Base-by-base conservation (phyloP, 2,113 vertebrate genomes). In the Rhodinocichla rosea region DNA sequence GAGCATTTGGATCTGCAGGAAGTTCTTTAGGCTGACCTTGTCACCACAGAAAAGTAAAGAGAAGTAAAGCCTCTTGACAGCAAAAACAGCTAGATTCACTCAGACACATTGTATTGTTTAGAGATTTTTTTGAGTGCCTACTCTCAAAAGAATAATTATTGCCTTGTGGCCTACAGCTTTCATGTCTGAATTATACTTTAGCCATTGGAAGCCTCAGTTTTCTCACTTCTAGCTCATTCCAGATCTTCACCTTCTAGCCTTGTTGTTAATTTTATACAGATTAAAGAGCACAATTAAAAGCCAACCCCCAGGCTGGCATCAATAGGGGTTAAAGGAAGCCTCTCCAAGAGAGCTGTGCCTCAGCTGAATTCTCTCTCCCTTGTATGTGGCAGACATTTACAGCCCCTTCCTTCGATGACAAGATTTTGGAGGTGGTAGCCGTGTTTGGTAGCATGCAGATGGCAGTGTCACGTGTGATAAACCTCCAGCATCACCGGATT, bases 401-500 rank as follows among this genome's bases (percentile, higher is more conserved):
- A 19, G 99, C 99, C 10, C 99, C 99, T 0, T 99, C 99, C 2
- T 99, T 99, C 1, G 99, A 99, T 20, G 99, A 99, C 77, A 99
- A 99, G 98, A 98, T 99, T 75, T 94, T 99, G 97, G 99, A 99
- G 97, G 99, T 99, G 83, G 99, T 99, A 5, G 99, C 99, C 0
- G 99, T 99, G 87, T 99, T 99, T 21, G 99, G 99, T 77, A 99
- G 99, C 95, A 99, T 99, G 99, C 99, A 99, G 98, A 99, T 99
- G 99, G 99, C 99, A 1, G 99, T 99, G 56, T 99, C 99, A 10
- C 97, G 99, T 20, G 99, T 99, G 69, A 99, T 99, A 91, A 99
- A 98, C 89, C 98, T 99, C 47, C 99, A 99, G 91, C 99, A 99
- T 92, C 99, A 99, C 83, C 98, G 99, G 45, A 99, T 99, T 28